Percentiles rank a stretch among this genome's conserved stretches.
Conservation (phyloP, 2,113 vertebrate species). For the Toxostoma redivivum region DNA sequence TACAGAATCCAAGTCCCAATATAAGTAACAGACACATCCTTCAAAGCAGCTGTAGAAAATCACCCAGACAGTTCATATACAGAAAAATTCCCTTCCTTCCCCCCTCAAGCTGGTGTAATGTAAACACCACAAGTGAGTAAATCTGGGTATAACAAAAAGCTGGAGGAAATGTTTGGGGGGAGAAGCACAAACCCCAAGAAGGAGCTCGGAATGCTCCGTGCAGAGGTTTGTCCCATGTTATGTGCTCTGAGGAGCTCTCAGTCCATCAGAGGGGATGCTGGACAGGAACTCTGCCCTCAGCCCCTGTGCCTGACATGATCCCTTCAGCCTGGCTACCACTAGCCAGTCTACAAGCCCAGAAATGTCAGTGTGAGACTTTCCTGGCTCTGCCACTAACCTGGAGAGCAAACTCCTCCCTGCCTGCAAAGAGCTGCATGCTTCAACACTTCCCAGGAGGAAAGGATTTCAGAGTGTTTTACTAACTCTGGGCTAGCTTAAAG, state of each 20-base stretch:
- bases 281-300: background rate
- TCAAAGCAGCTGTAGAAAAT: conserved; percentile 64
- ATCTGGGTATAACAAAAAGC: background rate
- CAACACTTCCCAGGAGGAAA: background rate
- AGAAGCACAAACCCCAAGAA: background rate
- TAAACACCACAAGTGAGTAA: conserved; percentile 43
- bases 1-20: conserved; percentile 37
- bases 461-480: background rate
- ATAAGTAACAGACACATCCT: conserved; percentile 45
- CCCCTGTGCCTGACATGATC: background rate
- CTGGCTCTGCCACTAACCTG: background rate
- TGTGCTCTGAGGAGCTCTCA: background rate
- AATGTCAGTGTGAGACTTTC: background rate
- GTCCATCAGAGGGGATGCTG: background rate
- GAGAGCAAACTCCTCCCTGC: background rate
- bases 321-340: background rate
- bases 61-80: conserved; percentile 50
- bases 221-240: background rate
- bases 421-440: background rate
- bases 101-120: conserved; percentile 26
- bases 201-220: background rate
- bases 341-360: background rate
- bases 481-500: background rate
- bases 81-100: conserved; percentile 24
- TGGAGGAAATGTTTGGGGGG: background rate